Evolutionary conservation across 2,888 invertebrate genomes (phyloP).

Genomic region (Sesia apiformis): DNA sequence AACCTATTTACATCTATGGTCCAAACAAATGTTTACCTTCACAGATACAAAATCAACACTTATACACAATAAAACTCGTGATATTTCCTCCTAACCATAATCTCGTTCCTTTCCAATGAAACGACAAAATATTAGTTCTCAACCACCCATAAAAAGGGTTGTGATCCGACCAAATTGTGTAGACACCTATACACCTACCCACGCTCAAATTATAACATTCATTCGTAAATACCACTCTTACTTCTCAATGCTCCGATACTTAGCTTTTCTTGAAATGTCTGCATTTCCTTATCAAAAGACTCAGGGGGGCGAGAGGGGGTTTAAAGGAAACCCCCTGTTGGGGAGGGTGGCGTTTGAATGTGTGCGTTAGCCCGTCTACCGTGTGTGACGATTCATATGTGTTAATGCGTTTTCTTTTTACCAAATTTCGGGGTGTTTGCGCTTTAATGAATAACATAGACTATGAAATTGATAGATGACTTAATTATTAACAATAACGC

Average conservation of each 20-base stretch:
- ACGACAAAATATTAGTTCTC: too few species aligned
- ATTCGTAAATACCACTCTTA: conserved; percentile 44
- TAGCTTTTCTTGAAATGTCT: conserved; percentile 72
- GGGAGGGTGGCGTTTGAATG: conserved; percentile 33
- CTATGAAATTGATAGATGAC: background rate
- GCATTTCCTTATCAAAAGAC: conserved; percentile 74
- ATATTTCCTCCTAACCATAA: too few species aligned
- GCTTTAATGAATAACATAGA: background rate
- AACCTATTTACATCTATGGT: too few species aligned
- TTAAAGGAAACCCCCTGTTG: conserved; percentile 35
- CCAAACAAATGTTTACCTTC: too few species aligned
- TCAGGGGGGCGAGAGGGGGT: conserved; percentile 43
- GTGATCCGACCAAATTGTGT: conserved; percentile 4
- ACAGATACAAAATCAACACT: too few species aligned
- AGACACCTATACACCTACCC: conserved; percentile 4
- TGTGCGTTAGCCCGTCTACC: conserved; percentile 27
- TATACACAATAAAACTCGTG: too few species aligned
- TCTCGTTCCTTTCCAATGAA: too few species aligned
- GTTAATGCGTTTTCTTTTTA: conserved; percentile 76
- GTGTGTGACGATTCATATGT: conserved; percentile 69
- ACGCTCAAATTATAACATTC: conserved; percentile 39
- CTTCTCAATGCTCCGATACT: conserved; percentile 58
- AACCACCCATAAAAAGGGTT: conserved; percentile 1
- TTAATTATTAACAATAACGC: too few species aligned
- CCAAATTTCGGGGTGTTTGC: conserved; percentile 63